phyloP scores from a whole-genome alignment of 1,140 invertebrate species.

The Hermetia illucens region DNA sequence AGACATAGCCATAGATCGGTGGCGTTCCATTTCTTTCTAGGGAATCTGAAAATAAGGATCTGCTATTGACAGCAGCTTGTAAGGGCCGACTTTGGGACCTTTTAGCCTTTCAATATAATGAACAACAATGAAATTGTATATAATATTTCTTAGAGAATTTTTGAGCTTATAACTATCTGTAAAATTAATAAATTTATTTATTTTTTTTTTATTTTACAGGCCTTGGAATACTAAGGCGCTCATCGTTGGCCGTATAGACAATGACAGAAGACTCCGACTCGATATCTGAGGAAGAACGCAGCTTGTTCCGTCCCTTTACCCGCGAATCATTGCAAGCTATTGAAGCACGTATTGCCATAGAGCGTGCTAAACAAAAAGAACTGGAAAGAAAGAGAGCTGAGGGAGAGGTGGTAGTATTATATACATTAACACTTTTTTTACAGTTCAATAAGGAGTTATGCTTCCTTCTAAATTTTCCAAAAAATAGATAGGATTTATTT shows the following conservation, averaged over 20 bases:
- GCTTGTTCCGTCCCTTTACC: constrained; percentile 95
- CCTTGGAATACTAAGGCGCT: constrained; percentile 34
- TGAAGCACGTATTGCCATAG: constrained; percentile 83
- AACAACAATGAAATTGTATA: background rate
- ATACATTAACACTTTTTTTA: constrained; percentile 6
- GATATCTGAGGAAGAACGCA: constrained; percentile 82
- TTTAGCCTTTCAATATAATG: background rate
- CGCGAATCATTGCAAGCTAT: constrained; percentile 88
- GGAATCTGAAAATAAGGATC: background rate
- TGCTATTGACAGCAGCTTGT: background rate
- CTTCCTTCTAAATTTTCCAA: constrained; percentile 22
- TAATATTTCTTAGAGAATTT: background rate
- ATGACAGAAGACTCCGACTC: constrained; percentile 83
- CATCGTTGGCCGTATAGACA: constrained; percentile 40
- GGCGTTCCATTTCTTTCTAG: no score
- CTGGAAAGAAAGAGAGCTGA: constrained; percentile 90
- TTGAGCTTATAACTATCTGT: background rate
- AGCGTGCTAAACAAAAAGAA: constrained; percentile 90
- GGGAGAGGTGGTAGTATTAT: constrained; percentile 61
- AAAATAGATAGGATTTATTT: constrained; percentile 1
- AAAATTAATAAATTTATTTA: background rate
- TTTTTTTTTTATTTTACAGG: constrained; percentile 11
- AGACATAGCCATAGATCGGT: no score
- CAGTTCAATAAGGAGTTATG: no score
- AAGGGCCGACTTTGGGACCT: background rate